These are phyloP conservation scores for Mycteria americana DNA, from an alignment of 2,797 vertebrate genomes.

Conservation along the genomic window DNA sequence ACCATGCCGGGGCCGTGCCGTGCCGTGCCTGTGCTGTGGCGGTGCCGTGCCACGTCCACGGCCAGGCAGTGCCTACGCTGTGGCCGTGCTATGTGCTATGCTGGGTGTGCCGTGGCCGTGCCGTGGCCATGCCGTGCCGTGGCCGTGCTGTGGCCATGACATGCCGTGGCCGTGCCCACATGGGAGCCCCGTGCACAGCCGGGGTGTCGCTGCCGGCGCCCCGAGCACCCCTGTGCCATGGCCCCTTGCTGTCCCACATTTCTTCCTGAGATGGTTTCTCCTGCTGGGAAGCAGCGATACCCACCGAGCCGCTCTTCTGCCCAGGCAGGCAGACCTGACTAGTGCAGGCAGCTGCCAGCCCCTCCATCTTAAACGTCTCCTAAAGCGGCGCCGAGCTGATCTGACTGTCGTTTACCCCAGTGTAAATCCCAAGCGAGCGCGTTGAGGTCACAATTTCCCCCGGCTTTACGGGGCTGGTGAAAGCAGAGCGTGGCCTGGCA, in stretches of 20 bases:
- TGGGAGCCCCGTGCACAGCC: background rate
- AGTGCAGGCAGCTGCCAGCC: background rate
- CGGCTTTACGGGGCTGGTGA: accelerated
- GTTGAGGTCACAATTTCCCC: background rate
- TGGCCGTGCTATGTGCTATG: background rate
- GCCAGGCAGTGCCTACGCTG: background rate
- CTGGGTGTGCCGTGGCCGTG: background rate
- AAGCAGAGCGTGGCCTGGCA: background rate
- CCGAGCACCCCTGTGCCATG: accelerated
- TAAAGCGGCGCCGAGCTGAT: background rate
- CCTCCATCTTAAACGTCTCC: background rate
- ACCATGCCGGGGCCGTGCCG: background rate
- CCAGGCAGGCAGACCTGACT: background rate
- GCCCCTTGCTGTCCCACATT: background rate
- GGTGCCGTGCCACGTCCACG: background rate
- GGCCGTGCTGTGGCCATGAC: accelerated
- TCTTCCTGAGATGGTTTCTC: background rate
- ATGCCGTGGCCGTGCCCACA: accelerated
- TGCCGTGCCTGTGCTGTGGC: no score
- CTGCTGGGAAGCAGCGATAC: background rate
- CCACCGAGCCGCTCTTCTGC: background rate
- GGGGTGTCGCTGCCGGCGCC: background rate
- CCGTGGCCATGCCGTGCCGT: background rate
- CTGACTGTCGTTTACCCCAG: background rate
- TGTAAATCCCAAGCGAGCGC: background rate